Base-by-base conservation (phyloP, 2,797 vertebrate species). In the Uromys caudimaculatus region DNA sequence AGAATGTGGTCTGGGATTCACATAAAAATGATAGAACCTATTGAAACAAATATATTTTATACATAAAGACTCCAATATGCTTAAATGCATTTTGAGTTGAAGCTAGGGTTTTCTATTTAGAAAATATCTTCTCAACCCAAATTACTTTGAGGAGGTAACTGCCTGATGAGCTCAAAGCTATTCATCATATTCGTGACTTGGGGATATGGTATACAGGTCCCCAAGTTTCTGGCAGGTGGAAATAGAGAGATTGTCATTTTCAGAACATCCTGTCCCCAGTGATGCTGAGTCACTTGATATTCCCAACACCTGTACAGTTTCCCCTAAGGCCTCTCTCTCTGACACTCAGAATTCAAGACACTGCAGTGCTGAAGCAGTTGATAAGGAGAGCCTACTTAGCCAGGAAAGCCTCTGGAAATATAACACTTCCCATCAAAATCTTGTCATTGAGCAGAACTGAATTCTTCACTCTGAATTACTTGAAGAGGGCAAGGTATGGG, bases 201-300 rank as follows among this genome's bases (percentile, higher is more conserved):
- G 24, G 44, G 50, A 96, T 76, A 97, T 50, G 52, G 14, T 94
- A 38, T 64, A 10, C 77, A 86, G 62, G 73, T 64, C 64, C 67
- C 82, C 1, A 9, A 56, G 52, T 94, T 97, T 93, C 92, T 94
- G 71, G 62, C 90, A 97, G 91, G 69, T 96, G 69, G 85, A 96
- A 97, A 89, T 77, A 79, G 69, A 95, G 81, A 96, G 88, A 89
- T 41, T 96, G 78, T 94, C 88, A 91, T 94, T 95, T 91, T 24
- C 3, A 82, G 44, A 87, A 86, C 0, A 0, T 76, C 81, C 16
- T 89, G 64, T 92, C 54, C 93, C 56, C 69, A 81, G 67, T 56
- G 76, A 47, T 86, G 77, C 58, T 89, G 94, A 97, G 67, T 90
- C 85, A 96, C 75, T 96, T 96, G 90, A 97, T 96, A 97, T 97